These are phyloP conservation scores for Eretmochelys imbricata DNA, from an alignment of 2,113 vertebrate species.

Conservation along the genomic window DNA sequence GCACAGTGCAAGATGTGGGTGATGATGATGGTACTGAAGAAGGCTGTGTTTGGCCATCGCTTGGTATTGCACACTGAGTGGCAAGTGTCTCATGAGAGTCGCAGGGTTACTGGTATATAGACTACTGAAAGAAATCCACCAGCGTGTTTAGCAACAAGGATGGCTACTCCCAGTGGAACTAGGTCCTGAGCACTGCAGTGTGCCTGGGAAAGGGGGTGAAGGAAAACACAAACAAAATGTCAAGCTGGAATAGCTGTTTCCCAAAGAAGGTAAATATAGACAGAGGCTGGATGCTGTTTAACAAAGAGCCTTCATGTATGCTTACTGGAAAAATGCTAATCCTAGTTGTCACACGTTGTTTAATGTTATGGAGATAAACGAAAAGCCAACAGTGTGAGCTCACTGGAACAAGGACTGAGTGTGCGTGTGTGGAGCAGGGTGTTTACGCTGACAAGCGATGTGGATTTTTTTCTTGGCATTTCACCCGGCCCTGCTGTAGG, in stretches of 20 bases:
- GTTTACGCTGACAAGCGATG: rapidly evolving
- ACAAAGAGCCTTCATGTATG: not conserved
- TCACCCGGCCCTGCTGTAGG: not conserved
- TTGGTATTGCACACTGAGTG: not conserved
- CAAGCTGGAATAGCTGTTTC: not conserved
- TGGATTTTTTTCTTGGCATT: not conserved
- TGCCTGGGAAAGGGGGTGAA: not conserved
- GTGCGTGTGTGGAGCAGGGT: not conserved
- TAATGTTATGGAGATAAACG: not conserved
- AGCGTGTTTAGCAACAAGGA: rapidly evolving
- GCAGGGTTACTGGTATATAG: not conserved
- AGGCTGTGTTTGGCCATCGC: not conserved
- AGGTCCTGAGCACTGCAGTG: not conserved
- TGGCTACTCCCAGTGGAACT: not conserved
- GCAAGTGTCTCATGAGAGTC: not conserved
- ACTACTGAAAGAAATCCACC: not conserved
- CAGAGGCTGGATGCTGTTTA: not conserved
- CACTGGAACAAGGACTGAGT: not conserved
- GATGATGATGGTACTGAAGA: not conserved
- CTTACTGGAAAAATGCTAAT: not conserved
- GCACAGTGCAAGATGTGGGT: not conserved
- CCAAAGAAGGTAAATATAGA: not conserved
- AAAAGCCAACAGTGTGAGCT: not conserved
- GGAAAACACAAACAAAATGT: not conserved
- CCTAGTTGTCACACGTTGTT: not conserved